phyloP scores from a whole-genome alignment of 2,888 invertebrate species.

The Nymphalis urticae region DNA sequence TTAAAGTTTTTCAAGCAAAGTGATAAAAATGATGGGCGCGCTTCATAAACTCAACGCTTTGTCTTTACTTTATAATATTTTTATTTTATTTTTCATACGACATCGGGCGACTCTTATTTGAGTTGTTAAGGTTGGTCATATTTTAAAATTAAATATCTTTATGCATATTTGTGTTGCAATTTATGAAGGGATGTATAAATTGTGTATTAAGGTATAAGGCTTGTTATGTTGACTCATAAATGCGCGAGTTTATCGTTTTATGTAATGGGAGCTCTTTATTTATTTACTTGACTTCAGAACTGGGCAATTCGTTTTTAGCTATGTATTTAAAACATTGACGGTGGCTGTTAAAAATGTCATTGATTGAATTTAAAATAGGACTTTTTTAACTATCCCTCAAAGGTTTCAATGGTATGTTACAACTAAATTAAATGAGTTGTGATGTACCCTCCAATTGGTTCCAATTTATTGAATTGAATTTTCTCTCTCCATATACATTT shows the following conservation, averaged over 20 bases:
- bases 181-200: constrained; percentile 2
- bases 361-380: too few relatives aligned
- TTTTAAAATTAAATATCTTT: constrained; percentile 20
- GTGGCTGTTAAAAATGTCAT: too few relatives aligned
- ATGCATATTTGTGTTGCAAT: neutral
- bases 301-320: too few relatives aligned
- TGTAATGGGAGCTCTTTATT: neutral
- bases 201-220: neutral
- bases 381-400: too few relatives aligned
- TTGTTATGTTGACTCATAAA: constrained; percentile 4
- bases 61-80: constrained; percentile 63
- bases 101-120: constrained; percentile 17
- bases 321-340: too few relatives aligned
- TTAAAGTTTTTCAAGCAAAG: constrained; percentile 72
- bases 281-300: neutral
- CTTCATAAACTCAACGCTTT: constrained; percentile 58
- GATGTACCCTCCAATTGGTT: too few relatives aligned
- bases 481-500: too few relatives aligned
- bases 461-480: too few relatives aligned
- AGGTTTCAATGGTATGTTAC: too few relatives aligned
- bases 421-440: too few relatives aligned
- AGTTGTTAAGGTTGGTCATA: constrained; percentile 19
- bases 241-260: neutral
- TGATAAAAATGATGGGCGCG: constrained; percentile 72
- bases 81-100: constrained; percentile 40